Base-by-base conservation (phyloP, 2,888 invertebrate genomes). In the Sinohyriopsis cumingii region DNA sequence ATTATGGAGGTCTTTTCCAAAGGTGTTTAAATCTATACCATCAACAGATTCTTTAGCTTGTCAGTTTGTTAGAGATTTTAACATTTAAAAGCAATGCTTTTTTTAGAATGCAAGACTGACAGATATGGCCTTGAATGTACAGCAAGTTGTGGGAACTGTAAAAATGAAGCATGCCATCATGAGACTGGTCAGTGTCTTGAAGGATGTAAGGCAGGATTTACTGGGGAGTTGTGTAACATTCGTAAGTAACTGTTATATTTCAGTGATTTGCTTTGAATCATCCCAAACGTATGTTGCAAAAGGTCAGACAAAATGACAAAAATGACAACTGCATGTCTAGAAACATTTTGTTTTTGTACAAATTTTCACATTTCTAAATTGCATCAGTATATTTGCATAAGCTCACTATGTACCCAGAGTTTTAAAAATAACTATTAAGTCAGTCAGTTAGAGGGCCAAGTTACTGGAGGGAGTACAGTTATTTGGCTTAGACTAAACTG, bases 201-300 rank as follows among this genome's bases (percentile, higher is more conserved):
- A 24, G 81, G 81, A 1, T 85, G 84, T 78, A 55, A 72, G 12
- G 68, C 75, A 28, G 85, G 85, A 0, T 84, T 72, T 70, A 68
- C 59, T 55, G 85, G 84, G 22, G 45, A 60, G 4, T 63, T 63
- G 5, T 85, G 84, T 68, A 71, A 77, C 63, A 55, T 75, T 59
- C 67, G 84, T 85, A 71, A 80, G 81, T 75, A 24, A 5, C 19
- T 25, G 55, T 54, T 19, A 25, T 20, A 20, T 60, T 60, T 24
- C 7, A 24, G 19, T 25, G 33, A 25, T n/a, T 59, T 33, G 15
- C 22, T 20, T 62, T 55, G 67, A 73, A 55, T 65, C 69, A 33
- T 68, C 65, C 45, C 68, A 54, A 7, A 65, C 70, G 24, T 59
- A 71, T 19, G 24, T 59, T 6, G 63, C 65, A n/a, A 24, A 19